Conservation (phyloP, 2,888 invertebrate genomes). For the Lasius platythorax region DNA sequence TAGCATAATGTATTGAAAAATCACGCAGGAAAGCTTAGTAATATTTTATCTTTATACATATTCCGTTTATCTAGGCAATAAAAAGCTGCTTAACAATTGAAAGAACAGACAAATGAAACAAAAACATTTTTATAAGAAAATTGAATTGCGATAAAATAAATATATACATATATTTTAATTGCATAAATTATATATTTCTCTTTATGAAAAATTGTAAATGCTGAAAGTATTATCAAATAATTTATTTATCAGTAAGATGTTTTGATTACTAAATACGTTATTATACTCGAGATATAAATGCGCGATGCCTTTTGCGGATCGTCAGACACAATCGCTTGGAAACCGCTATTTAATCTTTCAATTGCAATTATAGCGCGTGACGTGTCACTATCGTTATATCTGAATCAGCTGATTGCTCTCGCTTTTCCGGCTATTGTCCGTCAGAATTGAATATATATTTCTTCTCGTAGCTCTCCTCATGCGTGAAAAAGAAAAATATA, state of each 20-base stretch:
- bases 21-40: background rate
- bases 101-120: background rate
- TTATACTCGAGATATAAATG: background rate
- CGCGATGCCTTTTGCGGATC: background rate
- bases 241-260: background rate
- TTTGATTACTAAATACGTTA: background rate
- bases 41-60: constrained; percentile 3
- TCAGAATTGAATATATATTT: background rate
- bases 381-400: background rate
- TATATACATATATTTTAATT: background rate
- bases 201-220: background rate
- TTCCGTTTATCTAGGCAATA: background rate
- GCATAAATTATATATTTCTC: background rate
- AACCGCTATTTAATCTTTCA: background rate
- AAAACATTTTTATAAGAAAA: background rate
- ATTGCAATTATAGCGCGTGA: background rate
- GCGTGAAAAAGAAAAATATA: background rate
- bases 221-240: background rate
- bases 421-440: background rate
- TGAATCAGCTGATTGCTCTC: background rate
- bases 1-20: background rate
- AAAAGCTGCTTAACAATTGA: background rate
- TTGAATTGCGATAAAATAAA: background rate
- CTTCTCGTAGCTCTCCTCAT: too few relatives aligned
- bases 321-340: background rate